Conservation (phyloP, 2,113 vertebrate genomes). For the Carassius auratus region DNA sequence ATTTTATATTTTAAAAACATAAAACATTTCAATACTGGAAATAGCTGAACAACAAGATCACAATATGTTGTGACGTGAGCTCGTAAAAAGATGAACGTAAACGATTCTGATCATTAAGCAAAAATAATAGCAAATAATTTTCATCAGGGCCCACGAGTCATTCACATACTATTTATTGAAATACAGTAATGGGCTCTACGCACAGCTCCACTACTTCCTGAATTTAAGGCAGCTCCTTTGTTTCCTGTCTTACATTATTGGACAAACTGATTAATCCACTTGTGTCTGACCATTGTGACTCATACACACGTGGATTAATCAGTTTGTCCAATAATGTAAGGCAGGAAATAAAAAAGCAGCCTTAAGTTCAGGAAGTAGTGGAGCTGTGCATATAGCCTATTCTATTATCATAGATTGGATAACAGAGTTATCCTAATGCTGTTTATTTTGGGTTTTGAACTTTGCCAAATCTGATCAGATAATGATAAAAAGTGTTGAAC, state of each 20-base stretch:
- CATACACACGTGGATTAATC: conserved; percentile 1
- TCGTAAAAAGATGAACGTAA: no score
- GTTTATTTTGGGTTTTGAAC: conserved; percentile 7
- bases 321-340: conserved; percentile 25
- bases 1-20: no score
- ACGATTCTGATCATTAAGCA: no score
- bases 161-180: conserved; percentile 25
- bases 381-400: conserved; percentile 3
- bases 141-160: no score
- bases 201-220: conserved; percentile 2
- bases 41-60: no score
- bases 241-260: background rate
- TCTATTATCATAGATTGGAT: conserved; percentile 21
- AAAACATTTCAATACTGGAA: no score
- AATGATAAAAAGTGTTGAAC: no score
- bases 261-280: background rate
- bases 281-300: no score
- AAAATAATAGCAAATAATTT: no score
- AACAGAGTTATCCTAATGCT: conserved; percentile 1
- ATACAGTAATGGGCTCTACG: conserved; percentile 3
- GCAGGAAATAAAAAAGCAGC: background rate
- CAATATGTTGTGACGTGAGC: no score
- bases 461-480: no score
- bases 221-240: conserved; percentile 4
- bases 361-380: conserved; percentile 20